Conservation (phyloP, 2,797 vertebrate species). For the Stomatorhinus walkeri region DNA sequence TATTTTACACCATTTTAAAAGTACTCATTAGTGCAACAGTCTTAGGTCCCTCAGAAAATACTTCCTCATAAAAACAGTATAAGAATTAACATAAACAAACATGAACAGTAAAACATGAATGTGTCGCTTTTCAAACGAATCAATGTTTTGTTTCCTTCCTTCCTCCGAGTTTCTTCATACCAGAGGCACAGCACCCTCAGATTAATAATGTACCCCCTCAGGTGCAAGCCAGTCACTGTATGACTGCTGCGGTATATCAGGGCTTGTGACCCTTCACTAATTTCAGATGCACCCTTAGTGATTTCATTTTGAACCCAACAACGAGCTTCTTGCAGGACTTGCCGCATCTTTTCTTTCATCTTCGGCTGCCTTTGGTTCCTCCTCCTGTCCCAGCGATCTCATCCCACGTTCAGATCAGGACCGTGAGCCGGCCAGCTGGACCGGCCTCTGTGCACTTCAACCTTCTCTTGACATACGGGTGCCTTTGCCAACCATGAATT, state of each 20-base stretch:
- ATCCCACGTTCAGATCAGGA: not conserved
- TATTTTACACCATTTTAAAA: not conserved
- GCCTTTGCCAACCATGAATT: not conserved
- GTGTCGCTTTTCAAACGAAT: not conserved
- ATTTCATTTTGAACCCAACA: not conserved
- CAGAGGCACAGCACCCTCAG: not conserved
- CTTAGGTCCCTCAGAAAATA: not conserved
- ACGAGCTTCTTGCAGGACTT: not conserved
- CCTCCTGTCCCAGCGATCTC: not conserved
- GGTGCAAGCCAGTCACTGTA: not conserved
- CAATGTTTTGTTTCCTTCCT: not conserved
- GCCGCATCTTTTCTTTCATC: not conserved
- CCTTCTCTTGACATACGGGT: not conserved
- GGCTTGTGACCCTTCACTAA: not conserved
- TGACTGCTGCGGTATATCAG: not conserved
- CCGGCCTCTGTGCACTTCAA: not conserved
- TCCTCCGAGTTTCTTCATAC: not conserved
- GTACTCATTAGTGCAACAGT: not conserved
- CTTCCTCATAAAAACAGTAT: not conserved
- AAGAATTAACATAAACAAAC: not conserved
- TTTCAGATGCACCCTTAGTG: not conserved
- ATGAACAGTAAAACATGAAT: not conserved
- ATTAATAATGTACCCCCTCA: not conserved
- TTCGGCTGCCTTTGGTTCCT: not conserved
- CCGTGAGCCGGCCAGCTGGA: not conserved